These are phyloP conservation scores for Hypselothyrea guttata DNA, from an alignment of 2,888 invertebrate genomes.

Conservation along the genomic window DNA sequence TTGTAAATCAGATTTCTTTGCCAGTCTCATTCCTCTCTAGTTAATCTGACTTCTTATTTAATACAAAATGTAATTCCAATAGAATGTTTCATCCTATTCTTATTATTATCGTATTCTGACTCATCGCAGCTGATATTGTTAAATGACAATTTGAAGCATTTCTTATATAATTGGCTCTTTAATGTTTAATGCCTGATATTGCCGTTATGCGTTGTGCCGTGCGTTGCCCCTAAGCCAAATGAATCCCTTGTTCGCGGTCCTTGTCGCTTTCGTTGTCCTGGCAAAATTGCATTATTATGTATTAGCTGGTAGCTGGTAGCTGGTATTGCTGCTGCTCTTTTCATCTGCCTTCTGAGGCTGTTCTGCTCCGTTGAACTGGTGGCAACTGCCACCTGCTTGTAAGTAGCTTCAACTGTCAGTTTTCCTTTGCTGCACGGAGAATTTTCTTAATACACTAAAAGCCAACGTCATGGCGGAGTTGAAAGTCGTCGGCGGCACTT, in stretches of 20 bases:
- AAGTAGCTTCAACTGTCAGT: slow-evolving; percentile 36
- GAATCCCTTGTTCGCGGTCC: slow-evolving; percentile 29
- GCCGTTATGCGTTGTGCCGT: slow-evolving; percentile 12
- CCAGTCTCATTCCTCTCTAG: too few relatives aligned
- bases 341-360: neutral
- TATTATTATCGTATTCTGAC: too few relatives aligned
- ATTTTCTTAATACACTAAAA: slow-evolving; percentile 69
- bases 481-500: slow-evolving; percentile 65
- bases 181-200: slow-evolving; percentile 10
- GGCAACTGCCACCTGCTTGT: slow-evolving; percentile 25
- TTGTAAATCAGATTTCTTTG: too few relatives aligned
- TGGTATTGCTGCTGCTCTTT: neutral
- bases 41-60: too few relatives aligned
- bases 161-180: slow-evolving; percentile 6
- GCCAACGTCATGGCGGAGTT: slow-evolving; percentile 62
- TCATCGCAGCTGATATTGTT: too few relatives aligned
- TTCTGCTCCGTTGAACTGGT: neutral
- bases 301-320: slow-evolving; percentile 42
- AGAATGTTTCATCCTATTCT: too few relatives aligned
- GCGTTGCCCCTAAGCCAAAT: slow-evolving; percentile 38
- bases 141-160: slow-evolving; percentile 1
- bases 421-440: slow-evolving; percentile 18
- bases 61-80: too few relatives aligned
- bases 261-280: slow-evolving; percentile 50
- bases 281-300: slow-evolving; percentile 67